These are phyloP conservation scores for Sterrhoptilus dennistouni DNA, from an alignment of 2,113 vertebrate genomes.

Conservation along the genomic window DNA sequence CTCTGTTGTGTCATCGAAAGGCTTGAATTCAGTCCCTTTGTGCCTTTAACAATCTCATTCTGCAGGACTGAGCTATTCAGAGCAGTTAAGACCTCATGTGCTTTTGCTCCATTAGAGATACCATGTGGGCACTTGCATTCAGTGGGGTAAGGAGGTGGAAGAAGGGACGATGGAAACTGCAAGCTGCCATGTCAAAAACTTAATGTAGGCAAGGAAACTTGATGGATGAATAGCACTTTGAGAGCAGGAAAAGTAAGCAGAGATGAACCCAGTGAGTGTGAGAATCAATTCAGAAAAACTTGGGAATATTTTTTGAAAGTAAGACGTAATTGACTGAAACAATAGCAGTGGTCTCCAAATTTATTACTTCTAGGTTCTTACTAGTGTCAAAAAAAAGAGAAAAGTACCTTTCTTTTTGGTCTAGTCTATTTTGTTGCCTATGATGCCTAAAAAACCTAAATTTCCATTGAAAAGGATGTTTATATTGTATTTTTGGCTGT, in stretches of 20 bases:
- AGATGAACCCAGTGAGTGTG: not conserved
- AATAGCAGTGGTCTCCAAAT: not conserved
- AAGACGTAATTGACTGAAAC: not conserved
- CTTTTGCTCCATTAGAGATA: not conserved
- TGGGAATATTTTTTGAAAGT: not conserved
- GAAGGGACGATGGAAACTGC: not conserved
- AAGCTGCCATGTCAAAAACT: not conserved
- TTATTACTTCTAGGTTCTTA: not conserved
- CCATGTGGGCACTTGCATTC: not conserved
- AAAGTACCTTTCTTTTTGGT: not conserved
- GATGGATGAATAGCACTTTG: not conserved
- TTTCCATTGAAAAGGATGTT: not conserved
- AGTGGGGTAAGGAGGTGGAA: not conserved
- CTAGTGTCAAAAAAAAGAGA: too few species aligned
- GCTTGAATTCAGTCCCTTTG: not conserved
- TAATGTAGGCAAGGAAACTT: not conserved
- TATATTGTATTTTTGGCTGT: too few species aligned
- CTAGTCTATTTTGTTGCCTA: not conserved
- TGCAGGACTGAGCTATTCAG: not conserved
- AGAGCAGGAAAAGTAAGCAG: not conserved
- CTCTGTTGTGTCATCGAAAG: not conserved
- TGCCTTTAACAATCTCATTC: not conserved
- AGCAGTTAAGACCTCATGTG: not conserved
- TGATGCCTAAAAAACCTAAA: not conserved
- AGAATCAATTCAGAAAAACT: not conserved